Evolutionary conservation across 2,888 invertebrate genomes (phyloP).

Genomic region (Iselma pallidipennis): DNA sequence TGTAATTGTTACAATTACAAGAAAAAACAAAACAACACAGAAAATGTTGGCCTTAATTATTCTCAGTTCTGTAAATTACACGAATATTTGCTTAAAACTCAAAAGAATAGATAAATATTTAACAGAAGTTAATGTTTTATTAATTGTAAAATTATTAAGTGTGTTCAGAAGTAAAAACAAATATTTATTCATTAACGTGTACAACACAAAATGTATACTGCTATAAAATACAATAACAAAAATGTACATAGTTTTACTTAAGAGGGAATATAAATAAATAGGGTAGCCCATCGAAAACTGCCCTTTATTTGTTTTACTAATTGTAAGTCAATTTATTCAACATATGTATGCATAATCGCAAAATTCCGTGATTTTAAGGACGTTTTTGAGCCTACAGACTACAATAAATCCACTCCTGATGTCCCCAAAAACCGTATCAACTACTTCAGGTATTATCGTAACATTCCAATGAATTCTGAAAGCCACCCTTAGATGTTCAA

Average conservation of each 20-base stretch:
- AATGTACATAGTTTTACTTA: slow-evolving; percentile 28
- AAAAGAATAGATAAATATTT: background rate
- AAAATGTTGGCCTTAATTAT: slow-evolving; percentile 16
- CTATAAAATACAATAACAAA: slow-evolving; percentile 35
- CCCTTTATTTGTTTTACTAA: background rate
- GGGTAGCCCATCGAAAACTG: background rate
- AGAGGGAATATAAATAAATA: background rate
- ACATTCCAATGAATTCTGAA: too few relatives aligned
- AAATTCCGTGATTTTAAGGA: too few relatives aligned
- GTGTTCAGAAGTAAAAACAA: slow-evolving; percentile 21
- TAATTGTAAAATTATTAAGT: slow-evolving; percentile 19
- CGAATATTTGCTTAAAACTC: background rate
- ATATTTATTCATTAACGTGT: slow-evolving; percentile 16
- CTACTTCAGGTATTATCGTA: too few relatives aligned
- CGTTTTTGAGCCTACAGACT: too few relatives aligned
- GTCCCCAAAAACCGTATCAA: too few relatives aligned
- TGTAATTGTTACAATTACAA: slow-evolving; percentile 8
- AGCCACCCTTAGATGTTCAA: too few relatives aligned
- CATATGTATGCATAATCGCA: too few relatives aligned
- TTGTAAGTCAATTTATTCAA: background rate
- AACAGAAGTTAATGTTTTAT: background rate
- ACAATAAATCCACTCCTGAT: too few relatives aligned
- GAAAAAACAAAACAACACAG: too few relatives aligned
- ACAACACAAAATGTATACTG: slow-evolving; percentile 29
- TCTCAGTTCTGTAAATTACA: background rate